A percentile compares a stretch with the other conserved stretches of the same genome.
phyloP scores from a whole-genome alignment of 2,888 invertebrate genomes.

The Trilocha varians region DNA sequence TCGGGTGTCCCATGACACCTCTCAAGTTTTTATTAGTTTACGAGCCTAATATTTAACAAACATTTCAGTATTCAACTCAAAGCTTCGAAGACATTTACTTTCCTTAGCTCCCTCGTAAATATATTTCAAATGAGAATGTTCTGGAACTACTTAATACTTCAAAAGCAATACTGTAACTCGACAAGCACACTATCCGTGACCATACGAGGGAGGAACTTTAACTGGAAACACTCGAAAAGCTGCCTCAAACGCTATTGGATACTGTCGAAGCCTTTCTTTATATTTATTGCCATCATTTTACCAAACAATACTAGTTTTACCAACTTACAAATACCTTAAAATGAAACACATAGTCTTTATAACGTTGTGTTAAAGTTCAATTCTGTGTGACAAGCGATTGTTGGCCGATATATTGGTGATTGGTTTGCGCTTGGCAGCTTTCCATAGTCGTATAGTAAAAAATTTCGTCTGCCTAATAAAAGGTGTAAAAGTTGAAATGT shows the following conservation, averaged over 20 bases:
- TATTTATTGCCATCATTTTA: constrained; percentile 62
- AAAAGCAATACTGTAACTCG: constrained; percentile 12
- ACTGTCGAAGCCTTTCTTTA: constrained; percentile 49
- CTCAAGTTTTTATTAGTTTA: no score
- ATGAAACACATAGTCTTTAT: constrained; percentile 15
- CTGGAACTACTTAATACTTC: neutral
- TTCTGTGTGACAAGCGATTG: constrained; percentile 11
- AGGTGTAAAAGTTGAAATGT: constrained; percentile 49
- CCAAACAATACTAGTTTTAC: constrained; percentile 46
- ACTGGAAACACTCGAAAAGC: constrained; percentile 24
- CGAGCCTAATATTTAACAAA: no score
- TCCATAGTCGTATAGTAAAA: constrained; percentile 48
- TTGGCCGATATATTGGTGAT: constrained; percentile 15
- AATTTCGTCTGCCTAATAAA: constrained; percentile 51
- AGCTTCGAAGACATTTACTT: no score
- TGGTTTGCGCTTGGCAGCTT: constrained; percentile 42
- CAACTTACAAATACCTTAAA: constrained; percentile 22
- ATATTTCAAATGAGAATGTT: no score
- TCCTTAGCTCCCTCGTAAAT: no score
- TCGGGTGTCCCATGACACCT: no score
- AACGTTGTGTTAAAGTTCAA: constrained; percentile 20
- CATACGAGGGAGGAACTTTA: constrained; percentile 19
- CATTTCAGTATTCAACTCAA: no score
- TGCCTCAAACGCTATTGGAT: constrained; percentile 35
- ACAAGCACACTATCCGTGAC: constrained; percentile 14